Percentiles rank a stretch among this genome's conserved stretches.
These are phyloP conservation scores for Tapera naevia DNA, from an alignment of 2,797 vertebrate species.

Conservation along the genomic window DNA sequence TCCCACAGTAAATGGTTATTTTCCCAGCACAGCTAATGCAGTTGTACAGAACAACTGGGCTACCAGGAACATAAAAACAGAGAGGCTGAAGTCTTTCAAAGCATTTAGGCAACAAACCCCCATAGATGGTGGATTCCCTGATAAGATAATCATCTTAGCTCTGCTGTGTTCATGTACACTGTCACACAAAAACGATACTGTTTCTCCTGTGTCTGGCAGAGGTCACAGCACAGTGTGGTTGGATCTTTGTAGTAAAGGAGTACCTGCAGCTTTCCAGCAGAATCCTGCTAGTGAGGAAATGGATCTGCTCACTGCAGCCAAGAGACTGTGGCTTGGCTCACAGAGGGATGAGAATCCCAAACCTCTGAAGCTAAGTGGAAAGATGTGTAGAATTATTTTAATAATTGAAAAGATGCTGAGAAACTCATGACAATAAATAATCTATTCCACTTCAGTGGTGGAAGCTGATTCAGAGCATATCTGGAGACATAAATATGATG, in stretches of 20 bases:
- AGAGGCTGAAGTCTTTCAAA: not conserved
- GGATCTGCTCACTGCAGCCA: not conserved
- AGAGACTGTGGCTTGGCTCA: not conserved
- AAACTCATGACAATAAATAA: conserved; percentile 34
- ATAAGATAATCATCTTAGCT: not conserved
- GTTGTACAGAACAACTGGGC: not conserved
- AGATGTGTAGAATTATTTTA: not conserved
- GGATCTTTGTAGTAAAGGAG: not conserved
- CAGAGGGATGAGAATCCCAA: not conserved
- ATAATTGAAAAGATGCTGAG: not conserved
- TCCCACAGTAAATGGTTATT: not conserved
- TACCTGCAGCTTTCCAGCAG: not conserved
- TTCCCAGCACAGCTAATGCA: not conserved
- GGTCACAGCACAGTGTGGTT: not conserved
- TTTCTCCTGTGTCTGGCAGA: not conserved
- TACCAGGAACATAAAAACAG: not conserved
- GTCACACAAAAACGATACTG: not conserved
- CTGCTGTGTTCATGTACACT: not conserved
- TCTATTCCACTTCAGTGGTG: conserved; percentile 42
- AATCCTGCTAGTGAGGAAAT: not conserved
- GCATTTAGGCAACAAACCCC: not conserved
- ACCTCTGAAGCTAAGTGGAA: conserved; percentile 9
- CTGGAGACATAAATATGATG: not conserved
- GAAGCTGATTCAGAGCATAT: conserved; percentile 24
- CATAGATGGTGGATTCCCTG: not conserved